Conservation (phyloP, 2,888 invertebrate species). For the Thera britannica region DNA sequence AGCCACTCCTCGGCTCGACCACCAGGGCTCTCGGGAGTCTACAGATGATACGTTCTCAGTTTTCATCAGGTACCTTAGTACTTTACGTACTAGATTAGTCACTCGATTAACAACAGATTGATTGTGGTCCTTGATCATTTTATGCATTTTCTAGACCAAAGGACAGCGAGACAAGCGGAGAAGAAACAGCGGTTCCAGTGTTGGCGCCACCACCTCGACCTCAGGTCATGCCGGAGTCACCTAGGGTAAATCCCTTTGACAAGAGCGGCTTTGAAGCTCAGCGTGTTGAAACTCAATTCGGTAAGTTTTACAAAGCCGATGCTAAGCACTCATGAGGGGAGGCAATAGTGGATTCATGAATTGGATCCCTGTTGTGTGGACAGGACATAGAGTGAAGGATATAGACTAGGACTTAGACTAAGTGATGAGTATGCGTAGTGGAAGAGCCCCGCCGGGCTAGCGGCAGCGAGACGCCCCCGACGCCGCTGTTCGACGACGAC, state of each 20-base stretch:
- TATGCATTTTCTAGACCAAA: slow-evolving; percentile 78
- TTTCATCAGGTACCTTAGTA: slow-evolving; percentile 87
- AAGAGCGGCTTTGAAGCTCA: slow-evolving; percentile 78
- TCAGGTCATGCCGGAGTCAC: slow-evolving; percentile 78
- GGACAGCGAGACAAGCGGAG: slow-evolving; percentile 61
- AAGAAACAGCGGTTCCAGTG: slow-evolving; percentile 84
- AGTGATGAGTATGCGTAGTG: slow-evolving; percentile 16
- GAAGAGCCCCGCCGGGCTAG: slow-evolving; percentile 53
- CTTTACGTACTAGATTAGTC: too few relatives aligned
- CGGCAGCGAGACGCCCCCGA: slow-evolving; percentile 92
- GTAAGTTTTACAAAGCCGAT: slow-evolving; percentile 28
- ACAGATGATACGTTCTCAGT: slow-evolving; percentile 92
- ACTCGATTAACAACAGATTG: too few relatives aligned
- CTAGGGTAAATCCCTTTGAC: slow-evolving; percentile 92
- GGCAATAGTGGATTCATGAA: background rate
- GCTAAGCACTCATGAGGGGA: background rate
- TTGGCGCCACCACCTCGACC: slow-evolving; percentile 89
- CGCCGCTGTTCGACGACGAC: slow-evolving; percentile 97
- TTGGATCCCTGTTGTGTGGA: too few relatives aligned
- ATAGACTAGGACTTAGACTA: too few relatives aligned
- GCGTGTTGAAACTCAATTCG: slow-evolving; percentile 53
- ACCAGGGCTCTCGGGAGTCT: slow-evolving; percentile 90
- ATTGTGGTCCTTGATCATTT: too few relatives aligned
- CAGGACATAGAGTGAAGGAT: too few relatives aligned
- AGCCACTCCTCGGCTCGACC: slow-evolving; percentile 86